phyloP scores from a whole-genome alignment of 2,113 vertebrate genomes.

The Tyto alba region DNA sequence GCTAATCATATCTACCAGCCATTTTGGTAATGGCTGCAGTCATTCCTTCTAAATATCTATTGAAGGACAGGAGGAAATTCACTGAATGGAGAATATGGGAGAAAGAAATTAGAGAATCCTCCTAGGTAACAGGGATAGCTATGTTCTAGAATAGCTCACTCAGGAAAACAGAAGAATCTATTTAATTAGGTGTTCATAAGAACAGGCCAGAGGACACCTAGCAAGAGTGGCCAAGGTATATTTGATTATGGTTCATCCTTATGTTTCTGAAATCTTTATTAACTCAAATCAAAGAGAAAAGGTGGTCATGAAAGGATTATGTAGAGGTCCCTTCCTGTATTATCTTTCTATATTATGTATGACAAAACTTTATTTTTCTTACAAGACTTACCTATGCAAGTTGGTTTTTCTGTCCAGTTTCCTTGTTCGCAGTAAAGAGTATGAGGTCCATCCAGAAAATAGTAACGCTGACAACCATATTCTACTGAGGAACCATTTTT shows the following conservation, averaged over 20 bases:
- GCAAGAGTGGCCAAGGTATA: background rate
- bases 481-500: constrained; percentile 64
- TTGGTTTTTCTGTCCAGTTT: constrained; percentile 68
- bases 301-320: background rate
- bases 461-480: constrained; percentile 65
- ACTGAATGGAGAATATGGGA: background rate
- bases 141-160: background rate
- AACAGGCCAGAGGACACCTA: background rate
- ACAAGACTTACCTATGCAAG: constrained; percentile 69
- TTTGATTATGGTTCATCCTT: background rate
- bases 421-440: constrained; percentile 64
- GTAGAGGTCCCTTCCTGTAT: background rate
- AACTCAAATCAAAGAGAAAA: background rate
- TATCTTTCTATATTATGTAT: background rate
- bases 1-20: background rate
- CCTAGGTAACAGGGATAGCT: background rate
- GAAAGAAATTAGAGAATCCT: background rate
- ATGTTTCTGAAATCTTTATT: background rate
- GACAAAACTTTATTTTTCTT: background rate
- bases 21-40: background rate
- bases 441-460: constrained; percentile 62
- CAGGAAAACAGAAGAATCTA: background rate
- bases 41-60: background rate
- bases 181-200: background rate
- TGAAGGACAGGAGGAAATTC: background rate